Conservation (phyloP, 2,888 invertebrate species). For the Xestia rhomboidea region DNA sequence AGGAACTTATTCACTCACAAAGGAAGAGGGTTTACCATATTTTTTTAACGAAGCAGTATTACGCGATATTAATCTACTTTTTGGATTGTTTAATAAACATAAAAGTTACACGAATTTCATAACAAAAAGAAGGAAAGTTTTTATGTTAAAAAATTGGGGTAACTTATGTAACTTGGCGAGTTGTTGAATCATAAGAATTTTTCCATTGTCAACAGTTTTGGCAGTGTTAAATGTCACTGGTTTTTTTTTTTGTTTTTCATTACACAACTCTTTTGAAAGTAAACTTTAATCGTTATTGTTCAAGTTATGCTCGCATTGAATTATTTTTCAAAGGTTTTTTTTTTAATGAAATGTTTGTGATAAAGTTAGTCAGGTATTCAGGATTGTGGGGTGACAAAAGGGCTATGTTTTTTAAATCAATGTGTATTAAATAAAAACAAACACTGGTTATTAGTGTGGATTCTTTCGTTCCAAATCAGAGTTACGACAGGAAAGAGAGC, state of each 20-base stretch:
- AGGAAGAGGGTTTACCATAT: slow-evolving; percentile 30
- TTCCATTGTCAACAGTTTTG: slow-evolving; percentile 35
- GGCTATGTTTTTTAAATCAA: not conserved
- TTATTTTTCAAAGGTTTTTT: slow-evolving; percentile 25
- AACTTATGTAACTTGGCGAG: slow-evolving; percentile 52
- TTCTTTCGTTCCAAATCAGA: not conserved
- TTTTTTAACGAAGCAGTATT: slow-evolving; percentile 48
- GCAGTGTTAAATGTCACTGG: slow-evolving; percentile 40
- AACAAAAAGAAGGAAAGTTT: slow-evolving; percentile 33
- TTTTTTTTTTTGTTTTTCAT: slow-evolving; percentile 48
- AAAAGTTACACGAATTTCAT: slow-evolving; percentile 59
- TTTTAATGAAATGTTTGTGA: slow-evolving; percentile 18
- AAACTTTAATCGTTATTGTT: slow-evolving; percentile 42
- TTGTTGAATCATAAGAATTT: slow-evolving; percentile 24
- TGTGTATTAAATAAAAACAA: not conserved
- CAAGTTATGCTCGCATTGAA: slow-evolving; percentile 27
- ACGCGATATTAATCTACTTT: slow-evolving; percentile 44
- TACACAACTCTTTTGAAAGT: slow-evolving; percentile 54
- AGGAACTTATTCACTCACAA: slow-evolving; percentile 43
- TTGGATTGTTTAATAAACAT: slow-evolving; percentile 47
- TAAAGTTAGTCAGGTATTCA: not conserved
- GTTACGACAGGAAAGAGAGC: not conserved
- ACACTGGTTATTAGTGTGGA: not conserved
- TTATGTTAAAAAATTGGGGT: slow-evolving; percentile 6
- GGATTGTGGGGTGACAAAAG: not conserved